Evolutionary conservation across 2,888 invertebrate species (phyloP).

Genomic region (Cryptosula pallasiana): DNA sequence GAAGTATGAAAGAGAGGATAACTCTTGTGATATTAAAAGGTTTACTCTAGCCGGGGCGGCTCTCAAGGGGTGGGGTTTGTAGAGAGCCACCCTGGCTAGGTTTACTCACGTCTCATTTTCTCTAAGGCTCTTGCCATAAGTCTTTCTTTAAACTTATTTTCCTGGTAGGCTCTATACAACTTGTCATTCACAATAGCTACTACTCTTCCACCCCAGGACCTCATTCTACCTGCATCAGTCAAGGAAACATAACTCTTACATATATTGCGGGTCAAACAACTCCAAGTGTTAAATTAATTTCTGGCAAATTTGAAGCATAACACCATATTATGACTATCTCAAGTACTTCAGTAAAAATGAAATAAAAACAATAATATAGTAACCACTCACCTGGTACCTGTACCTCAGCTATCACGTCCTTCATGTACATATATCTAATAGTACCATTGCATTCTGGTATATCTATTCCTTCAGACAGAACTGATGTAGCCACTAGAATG

Average conservation of each 20-base stretch:
- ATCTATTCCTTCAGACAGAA: conserved; percentile 50
- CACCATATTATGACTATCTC: too few species aligned
- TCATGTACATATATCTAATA: conserved; percentile 33
- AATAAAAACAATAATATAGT: too few species aligned
- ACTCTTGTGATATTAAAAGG: neutral
- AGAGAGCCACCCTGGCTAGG: too few species aligned
- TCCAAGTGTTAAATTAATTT: too few species aligned
- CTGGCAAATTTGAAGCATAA: too few species aligned
- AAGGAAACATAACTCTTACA: too few species aligned
- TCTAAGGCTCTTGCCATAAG: neutral
- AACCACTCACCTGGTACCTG: conserved; percentile 14
- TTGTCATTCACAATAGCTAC: neutral
- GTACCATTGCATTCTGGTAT: conserved; percentile 52
- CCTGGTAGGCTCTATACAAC: neutral
- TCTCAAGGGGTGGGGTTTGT: too few species aligned
- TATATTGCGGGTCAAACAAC: too few species aligned
- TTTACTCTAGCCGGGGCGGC: too few species aligned
- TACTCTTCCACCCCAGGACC: neutral
- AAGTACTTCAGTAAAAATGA: too few species aligned
- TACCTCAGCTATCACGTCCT: conserved; percentile 9
- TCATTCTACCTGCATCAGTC: conserved; percentile 7
- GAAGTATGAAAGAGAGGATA: neutral
- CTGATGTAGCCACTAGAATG: conserved; percentile 47
- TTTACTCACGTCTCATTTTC: conserved; percentile 6
- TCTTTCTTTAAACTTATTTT: conserved; percentile 7